Evolutionary conservation across 2,888 invertebrate genomes (phyloP).

Genomic region (Cerastis rubricosa): DNA sequence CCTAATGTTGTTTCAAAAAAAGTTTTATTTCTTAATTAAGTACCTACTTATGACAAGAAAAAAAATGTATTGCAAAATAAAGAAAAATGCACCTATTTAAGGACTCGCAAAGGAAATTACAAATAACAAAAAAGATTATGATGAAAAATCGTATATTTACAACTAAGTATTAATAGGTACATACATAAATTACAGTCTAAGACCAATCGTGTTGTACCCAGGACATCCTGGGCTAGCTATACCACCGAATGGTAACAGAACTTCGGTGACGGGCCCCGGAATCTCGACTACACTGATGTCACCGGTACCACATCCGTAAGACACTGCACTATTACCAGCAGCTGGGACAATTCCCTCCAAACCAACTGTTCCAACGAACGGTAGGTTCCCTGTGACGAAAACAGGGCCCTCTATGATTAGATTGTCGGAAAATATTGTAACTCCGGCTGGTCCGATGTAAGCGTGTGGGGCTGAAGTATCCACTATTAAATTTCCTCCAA

Average conservation of each 20-base stretch:
- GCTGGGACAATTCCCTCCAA: conserved; percentile 72
- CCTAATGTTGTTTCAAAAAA: not conserved
- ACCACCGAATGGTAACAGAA: conserved; percentile 13
- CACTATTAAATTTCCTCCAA: conserved; percentile 58
- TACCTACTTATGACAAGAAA: conserved; percentile 3
- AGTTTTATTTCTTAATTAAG: not conserved
- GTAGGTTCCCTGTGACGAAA: conserved; percentile 70
- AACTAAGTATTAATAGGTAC: not conserved
- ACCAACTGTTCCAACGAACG: conserved; percentile 73
- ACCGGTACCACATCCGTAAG: conserved; percentile 51
- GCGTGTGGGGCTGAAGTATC: conserved; percentile 61
- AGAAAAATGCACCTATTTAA: not conserved
- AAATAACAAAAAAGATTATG: conserved; percentile 3
- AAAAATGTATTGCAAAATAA: not conserved
- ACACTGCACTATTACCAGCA: conserved; percentile 66
- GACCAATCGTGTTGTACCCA: conserved; percentile 23
- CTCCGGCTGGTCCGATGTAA: conserved; percentile 54
- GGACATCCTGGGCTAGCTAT: conserved; percentile 4
- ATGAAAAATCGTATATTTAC: conserved; percentile 21
- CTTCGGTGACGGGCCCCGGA: conserved; percentile 4
- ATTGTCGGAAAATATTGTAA: conserved; percentile 69
- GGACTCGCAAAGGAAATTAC: conserved; percentile 19
- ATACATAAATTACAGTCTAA: conserved; percentile 12
- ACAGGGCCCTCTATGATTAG: conserved; percentile 72
- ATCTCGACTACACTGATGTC: conserved; percentile 50